Conservation (phyloP, 1,140 invertebrate species). For the Penaeus indicus region DNA sequence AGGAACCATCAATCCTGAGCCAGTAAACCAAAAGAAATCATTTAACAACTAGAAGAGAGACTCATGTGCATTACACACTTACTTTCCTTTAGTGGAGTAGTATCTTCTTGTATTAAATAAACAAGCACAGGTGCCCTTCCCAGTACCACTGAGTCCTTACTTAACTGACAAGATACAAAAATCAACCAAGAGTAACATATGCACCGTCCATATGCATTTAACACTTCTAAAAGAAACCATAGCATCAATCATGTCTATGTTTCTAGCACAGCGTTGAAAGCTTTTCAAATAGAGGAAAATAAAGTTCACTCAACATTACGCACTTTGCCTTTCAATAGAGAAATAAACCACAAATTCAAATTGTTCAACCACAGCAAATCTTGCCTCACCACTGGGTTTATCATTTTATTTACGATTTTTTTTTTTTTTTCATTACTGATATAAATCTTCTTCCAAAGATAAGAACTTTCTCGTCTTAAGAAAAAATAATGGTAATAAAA, state of each 20-base stretch:
- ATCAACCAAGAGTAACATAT: constrained; percentile 61
- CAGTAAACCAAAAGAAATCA: constrained; percentile 28
- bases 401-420: constrained; percentile 18
- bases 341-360: constrained; percentile 50
- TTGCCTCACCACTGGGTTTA: constrained; percentile 45
- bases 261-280: constrained; percentile 59
- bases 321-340: constrained; percentile 51
- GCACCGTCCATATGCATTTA: constrained; percentile 52
- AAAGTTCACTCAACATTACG: constrained; percentile 49
- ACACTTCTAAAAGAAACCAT: constrained; percentile 62
- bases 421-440: neutral
- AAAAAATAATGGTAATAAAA: too few relatives aligned
- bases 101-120: constrained; percentile 41
- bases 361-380: constrained; percentile 56
- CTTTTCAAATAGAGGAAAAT: constrained; percentile 46
- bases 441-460: constrained; percentile 12
- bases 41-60: constrained; percentile 50
- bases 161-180: constrained; percentile 48
- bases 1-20: constrained; percentile 50
- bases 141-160: constrained; percentile 47
- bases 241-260: constrained; percentile 62
- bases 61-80: constrained; percentile 57
- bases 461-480: neutral
- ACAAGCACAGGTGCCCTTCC: constrained; percentile 47
- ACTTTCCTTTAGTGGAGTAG: constrained; percentile 10